Base-by-base conservation (phyloP, 2,797 vertebrate species). In the Linurgus olivaceus region DNA sequence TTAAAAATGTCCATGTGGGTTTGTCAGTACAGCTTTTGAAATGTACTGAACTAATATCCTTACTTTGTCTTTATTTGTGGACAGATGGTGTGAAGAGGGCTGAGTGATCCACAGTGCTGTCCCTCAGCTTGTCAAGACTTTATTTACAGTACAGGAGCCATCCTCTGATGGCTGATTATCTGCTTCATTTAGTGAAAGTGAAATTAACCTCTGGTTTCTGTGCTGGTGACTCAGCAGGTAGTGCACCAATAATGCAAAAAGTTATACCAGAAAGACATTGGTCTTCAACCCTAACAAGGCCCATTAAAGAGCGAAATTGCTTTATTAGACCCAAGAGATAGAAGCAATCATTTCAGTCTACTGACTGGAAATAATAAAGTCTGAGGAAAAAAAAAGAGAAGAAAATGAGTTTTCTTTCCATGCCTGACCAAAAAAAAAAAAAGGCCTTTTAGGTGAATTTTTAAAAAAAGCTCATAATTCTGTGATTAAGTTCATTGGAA, bases 31-130 rank as follows among this genome's bases (percentile, higher is more conserved):
- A 97, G 97, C 96, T 97, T 97, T 97, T 96, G 96, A 97, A 98
- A 97, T 97, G 94, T 96, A 98, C 98, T 97, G 97, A 98, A 97
- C 97, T 98, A 98, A 98, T 98, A 97, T 75, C 90, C 91, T 97
- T 98, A 97, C 97, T 98, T 98, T 98, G 96, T 98, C 97, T 98
- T 98, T 98, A 98, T 98, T 97, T 98, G 91, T 86, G 82, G 96
- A 96, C 97, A 98, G 96, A 97, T 98, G 97, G 98, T 96, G 76
- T 97, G 91, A 97, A 93, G 70, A 94, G 93, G 86, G 94, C 96
- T 93, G 88, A 96, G 63, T 92, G 95, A 97, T 95, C 71, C 86
- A 82, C 68, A 83, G 87, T 59, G 91, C 86, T 96, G 67, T 97
- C 96, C 97, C 97, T 97, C 83, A 91, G 94, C 96, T 97, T 97